Base-by-base conservation (phyloP, 2,888 invertebrate genomes). In the Vandiemenella viatica region DNA sequence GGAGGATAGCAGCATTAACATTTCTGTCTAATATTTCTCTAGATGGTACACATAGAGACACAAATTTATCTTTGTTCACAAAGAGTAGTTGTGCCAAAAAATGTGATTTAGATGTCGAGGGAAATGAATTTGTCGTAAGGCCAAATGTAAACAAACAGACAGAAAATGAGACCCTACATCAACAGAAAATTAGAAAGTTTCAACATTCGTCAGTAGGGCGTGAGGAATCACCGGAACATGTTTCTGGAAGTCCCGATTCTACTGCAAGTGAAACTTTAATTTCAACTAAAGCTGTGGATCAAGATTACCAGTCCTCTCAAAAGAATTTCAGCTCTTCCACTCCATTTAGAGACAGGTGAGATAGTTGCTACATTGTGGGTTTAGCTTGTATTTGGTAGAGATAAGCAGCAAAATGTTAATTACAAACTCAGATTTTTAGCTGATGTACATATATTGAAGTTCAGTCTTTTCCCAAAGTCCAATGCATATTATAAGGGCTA, bases 1-100 rank as follows among this genome's bases (percentile, higher is more conserved):
- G 89, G 69, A 79, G 90, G 67, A 77, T 91, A 60, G 90, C 92
- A 63, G 95, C 95, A 58, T 78, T 92, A 62, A 86, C 89, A 63
- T 96, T 95, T 73, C 75, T 96, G 59, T 84, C 91, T 48, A 95
- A 93, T 70, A 95, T 96, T 65, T 91, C 93, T 55, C 74, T 95
- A 55, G 92, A 93, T 73, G 93, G 93, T 57, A 83, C 83, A 59
- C 82, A 85, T 67, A 78, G 77, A 63, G 83, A 84, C 65, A 79
- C 80, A 52, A 77, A 74, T 66, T 65, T 79, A 61, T 48, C 49
- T 21, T 48, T 56, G 2, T 55, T 56, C 62, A 64, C 56, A 59
- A 67, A 58, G 62, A 65, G 61, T 61, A 44, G 32, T 32, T 17
- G 42, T 42, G 22, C 37, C 20, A 41, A n/a, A 19, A 44, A 43